These are phyloP conservation scores for Thomomys bottae DNA, from an alignment of 2,113 vertebrate genomes.

Conservation along the genomic window DNA sequence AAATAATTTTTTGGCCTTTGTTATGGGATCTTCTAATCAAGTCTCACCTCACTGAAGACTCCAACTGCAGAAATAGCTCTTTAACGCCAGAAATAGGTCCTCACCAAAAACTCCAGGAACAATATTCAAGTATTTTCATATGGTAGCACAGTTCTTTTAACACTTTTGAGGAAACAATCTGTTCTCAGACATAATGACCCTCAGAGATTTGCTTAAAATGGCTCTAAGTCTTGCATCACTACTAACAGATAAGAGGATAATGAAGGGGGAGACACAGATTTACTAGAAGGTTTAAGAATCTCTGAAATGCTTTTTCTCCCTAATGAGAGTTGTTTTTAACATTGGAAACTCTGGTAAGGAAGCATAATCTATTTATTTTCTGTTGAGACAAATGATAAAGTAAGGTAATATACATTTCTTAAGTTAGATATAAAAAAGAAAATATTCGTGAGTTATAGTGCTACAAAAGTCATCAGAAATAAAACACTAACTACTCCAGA, in stretches of 20 bases:
- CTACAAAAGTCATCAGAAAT: conserved; percentile 48
- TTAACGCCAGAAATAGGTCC: not conserved
- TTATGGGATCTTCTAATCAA: conserved; percentile 67
- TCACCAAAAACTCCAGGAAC: not conserved
- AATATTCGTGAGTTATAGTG: not conserved
- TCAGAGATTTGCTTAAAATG: conserved; percentile 76
- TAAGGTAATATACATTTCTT: not conserved
- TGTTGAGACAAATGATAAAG: conserved; percentile 41
- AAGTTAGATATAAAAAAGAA: conserved; percentile 12
- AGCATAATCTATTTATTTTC: conserved; percentile 22
- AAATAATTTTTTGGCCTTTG: conserved; percentile 46
- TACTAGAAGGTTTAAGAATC: conserved; percentile 66
- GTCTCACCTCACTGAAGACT: conserved; percentile 32
- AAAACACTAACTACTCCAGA: conserved; percentile 30
- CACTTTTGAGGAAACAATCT: conserved; percentile 32
- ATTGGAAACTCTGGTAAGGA: conserved; percentile 23
- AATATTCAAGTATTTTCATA: not conserved
- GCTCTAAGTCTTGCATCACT: conserved; percentile 68
- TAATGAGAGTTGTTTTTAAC: conserved; percentile 26
- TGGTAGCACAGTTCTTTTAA: not conserved
- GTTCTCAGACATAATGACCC: conserved; percentile 59
- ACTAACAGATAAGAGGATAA: conserved; percentile 93
- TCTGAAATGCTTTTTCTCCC: conserved; percentile 17
- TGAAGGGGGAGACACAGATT: conserved; percentile 86
- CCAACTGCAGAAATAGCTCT: not conserved